Evolutionary conservation across 2,888 invertebrate species (phyloP), one percentile per base, ranked within the genome.

Genomic region (Agonopterix heracliana): DNA sequence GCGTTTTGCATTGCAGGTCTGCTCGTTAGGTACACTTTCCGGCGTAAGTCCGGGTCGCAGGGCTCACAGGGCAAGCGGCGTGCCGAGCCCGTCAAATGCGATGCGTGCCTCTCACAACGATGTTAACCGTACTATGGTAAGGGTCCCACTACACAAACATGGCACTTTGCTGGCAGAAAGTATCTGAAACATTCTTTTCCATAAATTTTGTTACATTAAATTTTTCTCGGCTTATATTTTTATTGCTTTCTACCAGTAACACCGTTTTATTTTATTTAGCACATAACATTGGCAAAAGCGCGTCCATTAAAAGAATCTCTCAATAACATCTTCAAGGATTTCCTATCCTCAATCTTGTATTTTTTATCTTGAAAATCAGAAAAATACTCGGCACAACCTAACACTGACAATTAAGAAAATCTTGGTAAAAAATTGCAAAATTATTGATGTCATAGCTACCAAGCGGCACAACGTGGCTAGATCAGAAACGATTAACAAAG

Each of bases 1-100:
- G 84, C 88, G 75, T 89, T 89, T 88, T 87, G 81, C 84, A 87
- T 89, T 89, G 81, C 89, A 89, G 89, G 89, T 89, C 89, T 89
- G 74, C 89, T 89, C 86, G 89, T 89, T 89, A 89, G 89, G 89
- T 89, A 89, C 88, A 89, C 89, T 83, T 89, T 89, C 83, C 89
- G 89, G 78, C 89, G 89, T 89, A 89, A 89, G 83, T 87, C 89
- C 81, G 86, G 84, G 76, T 83, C 87, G 76, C 88, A 87, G 74
- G 83, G 79, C 80, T 81, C 88, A 79, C 86, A 84, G 80, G 79
- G 78, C 81, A 86, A 81, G 81, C 81, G 83, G 74, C 84, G 83
- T 70, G 75, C 81, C 70, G 88, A 89, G 77, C 83, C 86, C 74
- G 86, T 84, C 82, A 82, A 84, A 81, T 89, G 89, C 83, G 87